phyloP scores from a whole-genome alignment of 2,888 invertebrate genomes.

The Terebella lapidaria region DNA sequence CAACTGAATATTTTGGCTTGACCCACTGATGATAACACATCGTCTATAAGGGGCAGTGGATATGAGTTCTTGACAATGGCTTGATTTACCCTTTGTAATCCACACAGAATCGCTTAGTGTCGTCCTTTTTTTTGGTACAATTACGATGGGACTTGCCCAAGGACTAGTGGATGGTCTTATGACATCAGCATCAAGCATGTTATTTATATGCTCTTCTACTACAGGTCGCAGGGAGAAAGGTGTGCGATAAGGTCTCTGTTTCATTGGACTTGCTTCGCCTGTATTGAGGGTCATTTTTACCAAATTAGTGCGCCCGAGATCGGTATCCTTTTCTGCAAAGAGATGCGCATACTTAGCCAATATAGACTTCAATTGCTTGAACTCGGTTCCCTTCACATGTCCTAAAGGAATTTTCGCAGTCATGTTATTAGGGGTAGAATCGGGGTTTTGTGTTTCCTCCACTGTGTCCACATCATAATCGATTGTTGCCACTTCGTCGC shows the following conservation, averaged over 20 bases:
- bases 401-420: no score
- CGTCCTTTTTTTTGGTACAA: constrained; percentile 20
- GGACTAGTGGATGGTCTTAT: constrained; percentile 8
- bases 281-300: background rate
- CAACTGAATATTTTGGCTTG: background rate
- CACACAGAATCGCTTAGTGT: constrained; percentile 3
- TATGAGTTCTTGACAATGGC: background rate
- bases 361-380: no score
- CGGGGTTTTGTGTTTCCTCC: no score
- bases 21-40: background rate
- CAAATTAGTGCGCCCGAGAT: background rate
- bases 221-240: background rate
- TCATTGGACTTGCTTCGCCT: background rate
- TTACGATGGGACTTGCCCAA: constrained; percentile 12
- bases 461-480: no score
- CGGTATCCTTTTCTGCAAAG: no score
- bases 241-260: background rate
- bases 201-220: background rate
- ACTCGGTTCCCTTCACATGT: no score
- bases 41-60: background rate
- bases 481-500: no score
- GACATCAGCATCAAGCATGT: constrained; percentile 7
- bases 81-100: constrained; percentile 1
- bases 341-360: no score
- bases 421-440: no score